These are phyloP conservation scores for Neuroscelio doddi DNA, from an alignment of 2,888 invertebrate species.

Conservation along the genomic window DNA sequence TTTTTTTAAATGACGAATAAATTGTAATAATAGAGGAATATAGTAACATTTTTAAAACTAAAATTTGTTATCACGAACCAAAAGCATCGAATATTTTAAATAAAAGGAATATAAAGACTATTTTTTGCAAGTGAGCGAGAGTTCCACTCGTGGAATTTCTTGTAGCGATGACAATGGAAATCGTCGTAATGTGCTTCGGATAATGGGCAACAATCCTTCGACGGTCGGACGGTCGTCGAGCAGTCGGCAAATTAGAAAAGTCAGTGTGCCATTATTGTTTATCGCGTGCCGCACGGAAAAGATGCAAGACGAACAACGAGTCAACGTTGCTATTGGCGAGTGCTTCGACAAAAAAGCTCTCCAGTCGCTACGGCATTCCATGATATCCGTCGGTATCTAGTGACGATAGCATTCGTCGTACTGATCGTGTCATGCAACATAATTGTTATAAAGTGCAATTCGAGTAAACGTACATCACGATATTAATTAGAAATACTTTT, in stretches of 20 bases:
- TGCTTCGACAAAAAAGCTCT: slow-evolving; percentile 1
- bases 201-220: slow-evolving; percentile 7
- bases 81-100: too few relatives aligned
- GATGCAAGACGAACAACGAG: not conserved
- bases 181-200: slow-evolving; percentile 2
- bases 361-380: not conserved
- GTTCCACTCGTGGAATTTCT: too few relatives aligned
- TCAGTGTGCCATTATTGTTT: slow-evolving; percentile 42
- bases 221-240: slow-evolving; percentile 3
- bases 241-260: slow-evolving; percentile 20
- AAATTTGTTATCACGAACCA: not conserved
- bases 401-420: slow-evolving; percentile 8
- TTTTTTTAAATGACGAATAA: too few relatives aligned
- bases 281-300: slow-evolving; percentile 53
- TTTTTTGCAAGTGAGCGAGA: too few relatives aligned
- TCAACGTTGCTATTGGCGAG: not conserved
- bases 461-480: too few relatives aligned
- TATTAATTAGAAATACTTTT: too few relatives aligned
- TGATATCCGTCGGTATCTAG: not conserved
- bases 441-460: not conserved
- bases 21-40: not conserved
- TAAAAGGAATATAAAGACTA: too few relatives aligned
- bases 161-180: slow-evolving; percentile 2
- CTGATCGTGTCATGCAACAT: slow-evolving; percentile 1
- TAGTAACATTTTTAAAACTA: not conserved